These are phyloP conservation scores for Conops quadrifasciatus DNA, from an alignment of 2,888 invertebrate genomes.

Conservation along the genomic window DNA sequence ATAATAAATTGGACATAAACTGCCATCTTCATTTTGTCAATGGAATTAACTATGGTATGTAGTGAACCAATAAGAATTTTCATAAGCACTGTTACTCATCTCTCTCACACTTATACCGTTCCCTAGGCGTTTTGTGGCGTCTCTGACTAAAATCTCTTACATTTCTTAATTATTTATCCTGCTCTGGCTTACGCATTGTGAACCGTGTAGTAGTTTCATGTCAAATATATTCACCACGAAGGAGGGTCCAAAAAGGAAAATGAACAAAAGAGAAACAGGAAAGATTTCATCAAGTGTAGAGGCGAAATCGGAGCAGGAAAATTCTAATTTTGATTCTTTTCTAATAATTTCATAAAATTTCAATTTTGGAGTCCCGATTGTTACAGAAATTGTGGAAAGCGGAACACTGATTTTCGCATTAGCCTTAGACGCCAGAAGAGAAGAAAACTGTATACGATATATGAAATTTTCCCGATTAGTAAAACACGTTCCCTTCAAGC, in stretches of 20 bases:
- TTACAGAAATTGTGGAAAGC: neutral
- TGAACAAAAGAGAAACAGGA: conserved; percentile 50
- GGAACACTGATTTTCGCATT: neutral
- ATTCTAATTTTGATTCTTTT: conserved; percentile 47
- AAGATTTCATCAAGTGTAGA: conserved; percentile 59
- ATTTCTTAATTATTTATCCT: too few species aligned
- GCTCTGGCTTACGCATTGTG: too few species aligned
- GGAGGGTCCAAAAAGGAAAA: conserved; percentile 54
- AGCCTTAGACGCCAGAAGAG: neutral
- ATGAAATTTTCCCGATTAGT: neutral
- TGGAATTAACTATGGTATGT: too few species aligned
- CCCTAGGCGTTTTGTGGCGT: too few species aligned
- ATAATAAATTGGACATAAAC: too few species aligned
- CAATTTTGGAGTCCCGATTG: conserved; percentile 12
- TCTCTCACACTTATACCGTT: too few species aligned
- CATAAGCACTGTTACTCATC: too few species aligned
- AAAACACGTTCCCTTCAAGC: conserved; percentile 33
- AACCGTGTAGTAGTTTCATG: neutral
- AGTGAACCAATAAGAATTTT: too few species aligned
- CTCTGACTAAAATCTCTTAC: too few species aligned
- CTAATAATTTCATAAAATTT: conserved; percentile 33
- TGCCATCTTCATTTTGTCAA: too few species aligned
- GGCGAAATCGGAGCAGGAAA: conserved; percentile 52
- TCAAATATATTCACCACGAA: conserved; percentile 47
- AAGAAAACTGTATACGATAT: conserved; percentile 6